phyloP scores from a whole-genome alignment of 2,888 invertebrate genomes.

The Onchidella celtica region DNA sequence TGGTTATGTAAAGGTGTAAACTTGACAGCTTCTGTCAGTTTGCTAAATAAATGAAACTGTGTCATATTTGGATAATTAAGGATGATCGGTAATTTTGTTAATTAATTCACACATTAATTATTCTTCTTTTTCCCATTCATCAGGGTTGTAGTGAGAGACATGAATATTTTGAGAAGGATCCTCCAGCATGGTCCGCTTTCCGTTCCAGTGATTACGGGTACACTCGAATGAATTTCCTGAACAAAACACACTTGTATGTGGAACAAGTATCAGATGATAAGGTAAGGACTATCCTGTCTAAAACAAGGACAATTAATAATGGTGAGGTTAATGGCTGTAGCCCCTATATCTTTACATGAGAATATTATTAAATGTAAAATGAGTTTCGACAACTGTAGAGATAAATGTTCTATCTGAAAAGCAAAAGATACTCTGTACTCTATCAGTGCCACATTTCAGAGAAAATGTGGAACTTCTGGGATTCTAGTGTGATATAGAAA shows the following conservation, averaged over 20 bases:
- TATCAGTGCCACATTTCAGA: too few relatives aligned
- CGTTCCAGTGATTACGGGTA: conserved; percentile 95
- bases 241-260: conserved; percentile 91
- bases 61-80: too few relatives aligned
- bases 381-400: too few relatives aligned
- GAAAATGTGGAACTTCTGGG: too few relatives aligned
- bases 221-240: conserved; percentile 91
- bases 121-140: neutral
- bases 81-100: too few relatives aligned
- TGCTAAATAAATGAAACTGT: neutral
- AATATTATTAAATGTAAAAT: neutral
- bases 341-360: neutral
- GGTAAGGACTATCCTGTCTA: conserved; percentile 57
- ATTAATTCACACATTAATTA: too few relatives aligned
- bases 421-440: too few relatives aligned
- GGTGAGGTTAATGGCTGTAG: neutral
- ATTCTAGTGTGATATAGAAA: too few relatives aligned
- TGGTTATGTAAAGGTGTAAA: too few relatives aligned
- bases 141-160: conserved; percentile 90
- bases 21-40: neutral
- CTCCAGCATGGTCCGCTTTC: conserved; percentile 90
- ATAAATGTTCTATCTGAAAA: too few relatives aligned
- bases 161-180: conserved; percentile 86
- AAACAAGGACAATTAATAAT: too few relatives aligned
- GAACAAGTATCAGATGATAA: conserved; percentile 87